Evolutionary conservation across 2,797 vertebrate genomes (phyloP).

Genomic region (Enteromius radiatus): DNA sequence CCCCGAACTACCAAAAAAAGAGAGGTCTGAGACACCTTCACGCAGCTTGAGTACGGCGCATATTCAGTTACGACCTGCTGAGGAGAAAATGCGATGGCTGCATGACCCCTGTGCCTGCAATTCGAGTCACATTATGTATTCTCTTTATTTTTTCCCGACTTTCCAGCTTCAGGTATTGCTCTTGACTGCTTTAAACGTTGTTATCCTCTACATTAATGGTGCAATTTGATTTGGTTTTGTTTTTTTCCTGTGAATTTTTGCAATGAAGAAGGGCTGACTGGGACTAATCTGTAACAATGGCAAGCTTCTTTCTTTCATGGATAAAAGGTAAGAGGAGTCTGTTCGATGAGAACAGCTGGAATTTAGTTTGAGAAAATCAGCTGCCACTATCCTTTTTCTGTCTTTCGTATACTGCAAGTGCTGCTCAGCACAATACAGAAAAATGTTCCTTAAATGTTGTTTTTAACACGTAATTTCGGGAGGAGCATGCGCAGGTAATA

Average conservation of each 20-base stretch:
- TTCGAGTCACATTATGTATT: slow-evolving; percentile 60
- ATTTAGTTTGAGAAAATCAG: slow-evolving; percentile 40
- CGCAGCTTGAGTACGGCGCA: slow-evolving; percentile 56
- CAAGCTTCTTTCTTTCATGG: slow-evolving; percentile 60
- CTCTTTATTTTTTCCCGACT: slow-evolving; percentile 56
- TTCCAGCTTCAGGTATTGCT: slow-evolving; percentile 62
- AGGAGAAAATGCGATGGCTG: slow-evolving; percentile 64
- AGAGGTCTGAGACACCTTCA: slow-evolving; percentile 44
- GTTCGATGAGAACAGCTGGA: slow-evolving; percentile 17
- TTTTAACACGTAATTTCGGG: no score
- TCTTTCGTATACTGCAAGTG: slow-evolving; percentile 60
- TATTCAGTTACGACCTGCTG: slow-evolving; percentile 60
- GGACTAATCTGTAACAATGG: slow-evolving; percentile 65
- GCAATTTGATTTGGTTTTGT: slow-evolving; percentile 65
- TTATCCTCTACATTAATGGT: slow-evolving; percentile 70
- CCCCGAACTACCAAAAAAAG: slow-evolving; percentile 32
- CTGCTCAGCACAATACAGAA: background rate
- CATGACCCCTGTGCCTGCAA: slow-evolving; percentile 57
- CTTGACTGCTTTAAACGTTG: slow-evolving; percentile 63
- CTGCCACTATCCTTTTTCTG: slow-evolving; percentile 71
- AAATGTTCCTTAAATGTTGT: background rate
- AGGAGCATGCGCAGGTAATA: no score
- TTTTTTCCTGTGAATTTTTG: slow-evolving; percentile 34
- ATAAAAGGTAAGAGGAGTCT: slow-evolving; percentile 22
- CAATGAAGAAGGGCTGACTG: slow-evolving; percentile 41